A percentile compares a stretch with the other conserved stretches of the same genome.
Evolutionary conservation across 1,140 invertebrate genomes (phyloP).

Genomic region (Globodera rostochiensis): DNA sequence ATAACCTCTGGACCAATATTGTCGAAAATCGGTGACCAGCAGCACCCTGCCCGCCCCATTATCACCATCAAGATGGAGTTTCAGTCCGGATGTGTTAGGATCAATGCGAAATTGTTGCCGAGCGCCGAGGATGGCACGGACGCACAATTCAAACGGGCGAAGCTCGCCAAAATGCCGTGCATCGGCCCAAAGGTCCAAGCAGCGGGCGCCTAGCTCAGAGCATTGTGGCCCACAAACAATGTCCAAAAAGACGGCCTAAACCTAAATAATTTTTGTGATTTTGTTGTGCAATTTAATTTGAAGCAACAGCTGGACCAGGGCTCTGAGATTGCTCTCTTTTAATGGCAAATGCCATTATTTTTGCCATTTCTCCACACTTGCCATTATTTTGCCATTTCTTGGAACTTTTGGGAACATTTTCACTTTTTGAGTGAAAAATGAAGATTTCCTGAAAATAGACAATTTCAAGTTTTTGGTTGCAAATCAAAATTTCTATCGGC

Average conservation of each 20-base stretch:
- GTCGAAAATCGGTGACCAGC: constrained; percentile 14
- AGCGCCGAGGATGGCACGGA: constrained; percentile 37
- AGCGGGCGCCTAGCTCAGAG: constrained; percentile 5
- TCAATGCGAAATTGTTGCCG: constrained; percentile 28
- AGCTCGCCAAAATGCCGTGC: constrained; percentile 39
- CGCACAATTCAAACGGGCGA: constrained; percentile 34
- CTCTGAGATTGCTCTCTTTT: too few relatives aligned
- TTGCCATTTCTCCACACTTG: too few relatives aligned
- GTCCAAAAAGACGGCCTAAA: constrained; percentile 52
- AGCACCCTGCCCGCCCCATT: constrained; percentile 16
- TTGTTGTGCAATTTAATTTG: background rate
- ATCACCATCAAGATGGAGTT: background rate
- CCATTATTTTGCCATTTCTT: too few relatives aligned
- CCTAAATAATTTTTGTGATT: background rate
- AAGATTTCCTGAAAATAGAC: too few relatives aligned
- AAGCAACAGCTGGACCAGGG: background rate
- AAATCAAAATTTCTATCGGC: too few relatives aligned
- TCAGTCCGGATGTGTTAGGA: background rate
- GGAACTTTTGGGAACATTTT: too few relatives aligned
- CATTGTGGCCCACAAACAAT: constrained; percentile 34
- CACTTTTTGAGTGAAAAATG: too few relatives aligned
- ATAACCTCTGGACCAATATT: constrained; percentile 42
- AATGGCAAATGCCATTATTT: too few relatives aligned
- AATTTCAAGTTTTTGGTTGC: too few relatives aligned
- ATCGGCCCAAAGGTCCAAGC: constrained; percentile 31